Conservation (phyloP, 2,797 vertebrate species). For the Halcyon leucocephala region DNA sequence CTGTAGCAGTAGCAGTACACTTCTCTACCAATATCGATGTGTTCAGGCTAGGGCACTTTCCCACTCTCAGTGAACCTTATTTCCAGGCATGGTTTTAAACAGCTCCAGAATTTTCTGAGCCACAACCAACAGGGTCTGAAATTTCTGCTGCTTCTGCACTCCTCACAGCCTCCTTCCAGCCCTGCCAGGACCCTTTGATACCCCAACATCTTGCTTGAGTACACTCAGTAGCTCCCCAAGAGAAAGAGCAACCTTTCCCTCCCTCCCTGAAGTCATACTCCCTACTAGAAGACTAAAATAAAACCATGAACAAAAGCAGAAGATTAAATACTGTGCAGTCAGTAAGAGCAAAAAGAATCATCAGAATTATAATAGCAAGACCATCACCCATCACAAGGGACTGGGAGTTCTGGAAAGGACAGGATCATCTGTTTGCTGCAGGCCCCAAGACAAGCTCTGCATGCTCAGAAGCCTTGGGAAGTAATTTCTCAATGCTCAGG, state of each 20-base stretch:
- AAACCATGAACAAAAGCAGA: background rate
- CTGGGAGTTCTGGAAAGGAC: background rate
- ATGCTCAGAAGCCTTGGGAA: background rate
- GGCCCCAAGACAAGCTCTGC: background rate
- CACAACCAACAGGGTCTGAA: background rate
- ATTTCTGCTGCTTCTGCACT: background rate
- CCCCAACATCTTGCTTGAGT: background rate
- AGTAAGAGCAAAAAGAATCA: background rate
- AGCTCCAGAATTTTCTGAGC: background rate
- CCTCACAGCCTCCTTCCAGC: background rate
- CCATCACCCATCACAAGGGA: background rate
- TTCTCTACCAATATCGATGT: background rate
- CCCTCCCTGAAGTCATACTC: background rate
- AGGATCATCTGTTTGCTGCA: background rate
- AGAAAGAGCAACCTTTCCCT: background rate
- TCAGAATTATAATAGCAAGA: background rate
- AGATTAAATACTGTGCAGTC: background rate
- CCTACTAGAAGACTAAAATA: background rate
- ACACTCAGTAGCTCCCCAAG: background rate
- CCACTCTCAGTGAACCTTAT: background rate
- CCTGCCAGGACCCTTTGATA: background rate
- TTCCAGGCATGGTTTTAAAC: background rate
- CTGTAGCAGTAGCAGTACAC: background rate
- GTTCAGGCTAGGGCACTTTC: background rate
- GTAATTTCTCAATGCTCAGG: background rate